phyloP scores from a whole-genome alignment of 2,888 invertebrate species.

The Seira ritae region DNA sequence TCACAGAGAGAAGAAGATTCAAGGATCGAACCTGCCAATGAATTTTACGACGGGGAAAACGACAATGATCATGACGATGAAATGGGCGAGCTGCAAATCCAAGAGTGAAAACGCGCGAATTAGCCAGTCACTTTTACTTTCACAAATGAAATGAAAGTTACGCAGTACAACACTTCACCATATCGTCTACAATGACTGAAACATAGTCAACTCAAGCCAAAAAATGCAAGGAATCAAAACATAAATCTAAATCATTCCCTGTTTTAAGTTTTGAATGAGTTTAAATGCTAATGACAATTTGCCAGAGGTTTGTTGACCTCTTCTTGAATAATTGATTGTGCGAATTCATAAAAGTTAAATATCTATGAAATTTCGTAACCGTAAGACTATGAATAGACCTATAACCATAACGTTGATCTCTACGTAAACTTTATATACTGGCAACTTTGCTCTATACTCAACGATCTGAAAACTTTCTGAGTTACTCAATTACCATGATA shows the following conservation, averaged over 20 bases:
- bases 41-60: conserved; percentile 93
- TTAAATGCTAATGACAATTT: too few species aligned
- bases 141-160: background rate
- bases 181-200: background rate
- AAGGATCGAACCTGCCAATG: conserved; percentile 88
- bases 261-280: too few species aligned
- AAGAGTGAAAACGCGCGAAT: conserved; percentile 61
- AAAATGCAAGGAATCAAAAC: too few species aligned
- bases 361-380: too few species aligned
- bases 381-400: too few species aligned
- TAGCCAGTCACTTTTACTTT: conserved; percentile 18
- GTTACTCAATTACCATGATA: too few species aligned
- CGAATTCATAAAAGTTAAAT: too few species aligned
- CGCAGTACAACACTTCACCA: background rate
- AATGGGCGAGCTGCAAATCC: conserved; percentile 29
- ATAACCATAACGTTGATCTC: background rate
- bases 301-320: too few species aligned
- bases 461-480: too few species aligned
- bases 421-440: background rate
- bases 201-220: conserved; percentile 15
- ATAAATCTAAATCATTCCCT: too few species aligned
- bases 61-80: conserved; percentile 82
- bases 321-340: too few species aligned
- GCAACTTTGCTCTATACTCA: too few species aligned
- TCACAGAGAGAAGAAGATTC: conserved; percentile 85